phyloP scores from a whole-genome alignment of 2,888 invertebrate genomes.

The Pseudolycoriella hygida region DNA sequence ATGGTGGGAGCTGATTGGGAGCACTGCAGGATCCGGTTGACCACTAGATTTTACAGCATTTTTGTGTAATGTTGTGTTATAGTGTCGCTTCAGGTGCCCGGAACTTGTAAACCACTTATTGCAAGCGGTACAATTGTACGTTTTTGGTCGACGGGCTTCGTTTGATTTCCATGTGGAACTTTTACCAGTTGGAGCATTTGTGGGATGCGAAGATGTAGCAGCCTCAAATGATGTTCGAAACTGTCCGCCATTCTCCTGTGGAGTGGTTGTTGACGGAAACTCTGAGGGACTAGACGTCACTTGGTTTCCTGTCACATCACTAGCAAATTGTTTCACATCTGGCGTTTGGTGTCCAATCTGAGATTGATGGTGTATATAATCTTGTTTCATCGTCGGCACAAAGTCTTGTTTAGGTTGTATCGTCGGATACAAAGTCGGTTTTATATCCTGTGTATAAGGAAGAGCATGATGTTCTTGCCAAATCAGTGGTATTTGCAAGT shows the following conservation, averaged over 20 bases:
- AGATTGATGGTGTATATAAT: conserved; percentile 14
- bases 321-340: conserved; percentile 5
- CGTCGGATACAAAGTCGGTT: conserved; percentile 20
- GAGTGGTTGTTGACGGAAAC: conserved; percentile 27
- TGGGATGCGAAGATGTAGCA: conserved; percentile 42
- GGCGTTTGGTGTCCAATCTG: conserved; percentile 9
- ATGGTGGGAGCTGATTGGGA: conserved; percentile 70
- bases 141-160: conserved; percentile 78
- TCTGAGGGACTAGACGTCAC: conserved; percentile 28
- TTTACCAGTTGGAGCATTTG: conserved; percentile 34
- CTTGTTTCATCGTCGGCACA: conserved; percentile 19
- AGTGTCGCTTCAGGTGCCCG: conserved; percentile 78
- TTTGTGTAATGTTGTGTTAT: conserved; percentile 81
- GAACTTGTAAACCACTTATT: conserved; percentile 93
- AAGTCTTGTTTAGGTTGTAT: conserved; percentile 20
- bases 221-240: conserved; percentile 45
- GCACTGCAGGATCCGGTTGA: conserved; percentile 67
- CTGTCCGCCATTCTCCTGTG: conserved; percentile 19
- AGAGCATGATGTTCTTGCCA: conserved; percentile 13
- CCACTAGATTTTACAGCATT: conserved; percentile 79
- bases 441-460: conserved; percentile 24
- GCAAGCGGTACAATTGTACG: conserved; percentile 82
- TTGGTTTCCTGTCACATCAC: conserved; percentile 14
- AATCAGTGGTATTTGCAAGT: conserved; percentile 18
- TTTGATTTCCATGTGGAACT: conserved; percentile 77